A percentile compares a stretch with the other conserved stretches of the same genome.
Conservation (phyloP, 2,888 invertebrate genomes). For the Aphidoletes aphidimyza region DNA sequence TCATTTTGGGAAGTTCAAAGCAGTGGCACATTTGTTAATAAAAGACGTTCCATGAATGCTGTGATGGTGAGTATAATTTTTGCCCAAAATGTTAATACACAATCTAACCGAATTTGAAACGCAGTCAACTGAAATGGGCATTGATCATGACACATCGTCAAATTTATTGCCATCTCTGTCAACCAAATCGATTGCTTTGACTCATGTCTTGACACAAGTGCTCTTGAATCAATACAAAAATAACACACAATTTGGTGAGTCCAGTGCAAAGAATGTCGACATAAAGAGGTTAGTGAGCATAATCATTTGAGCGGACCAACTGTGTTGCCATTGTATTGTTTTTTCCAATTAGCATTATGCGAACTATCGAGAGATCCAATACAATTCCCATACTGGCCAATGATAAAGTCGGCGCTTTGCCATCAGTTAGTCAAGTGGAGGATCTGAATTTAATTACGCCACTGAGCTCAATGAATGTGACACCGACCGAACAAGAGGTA, state of each 20-base stretch:
- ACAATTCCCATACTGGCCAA: neutral
- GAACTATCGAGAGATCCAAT: neutral
- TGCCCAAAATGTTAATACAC: neutral
- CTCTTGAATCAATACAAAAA: constrained; percentile 19
- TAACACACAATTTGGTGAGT: neutral
- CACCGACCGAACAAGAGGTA: constrained; percentile 6
- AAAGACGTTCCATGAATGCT: neutral
- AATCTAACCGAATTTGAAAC: neutral
- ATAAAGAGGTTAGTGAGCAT: neutral
- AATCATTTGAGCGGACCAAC: neutral
- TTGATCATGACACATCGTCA: constrained; percentile 58
- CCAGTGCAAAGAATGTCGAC: neutral
- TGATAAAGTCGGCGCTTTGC: neutral
- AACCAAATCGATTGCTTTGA: constrained; percentile 55
- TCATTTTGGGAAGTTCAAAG: constrained; percentile 59
- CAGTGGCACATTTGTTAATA: constrained; percentile 56
- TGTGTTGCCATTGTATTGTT: neutral
- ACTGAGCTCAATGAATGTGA: neutral
- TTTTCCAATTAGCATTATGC: constrained; percentile 8
- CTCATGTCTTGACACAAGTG: constrained; percentile 10
- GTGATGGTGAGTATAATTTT: neutral
- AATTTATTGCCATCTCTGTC: constrained; percentile 57
- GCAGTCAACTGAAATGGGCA: neutral
- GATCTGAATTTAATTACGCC: constrained; percentile 43
- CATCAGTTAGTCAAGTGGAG: neutral